Evolutionary conservation across 2,113 vertebrate species (phyloP).

Genomic region (Epinephelus fuscoguttatus): DNA sequence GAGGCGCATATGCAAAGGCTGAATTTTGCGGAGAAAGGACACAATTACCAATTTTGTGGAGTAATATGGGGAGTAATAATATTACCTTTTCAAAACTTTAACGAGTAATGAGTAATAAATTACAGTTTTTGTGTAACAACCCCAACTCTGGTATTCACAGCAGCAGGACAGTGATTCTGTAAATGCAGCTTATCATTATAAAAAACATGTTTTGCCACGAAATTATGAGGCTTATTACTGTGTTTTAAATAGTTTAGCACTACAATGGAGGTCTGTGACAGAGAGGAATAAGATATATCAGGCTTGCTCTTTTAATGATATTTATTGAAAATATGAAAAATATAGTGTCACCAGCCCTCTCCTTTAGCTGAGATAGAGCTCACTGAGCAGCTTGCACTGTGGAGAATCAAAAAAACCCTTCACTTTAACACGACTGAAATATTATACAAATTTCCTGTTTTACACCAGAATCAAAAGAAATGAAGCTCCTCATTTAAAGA

Average conservation of each 20-base stretch:
- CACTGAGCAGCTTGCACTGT: constrained; percentile 20
- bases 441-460: constrained; percentile 49
- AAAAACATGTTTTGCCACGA: not conserved
- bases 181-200: not conserved
- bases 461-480: constrained; percentile 50
- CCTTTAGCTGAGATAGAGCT: not conserved
- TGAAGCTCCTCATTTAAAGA: constrained; percentile 37
- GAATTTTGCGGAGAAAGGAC: no score
- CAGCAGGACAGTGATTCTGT: not conserved
- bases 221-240: not conserved
- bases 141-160: not conserved
- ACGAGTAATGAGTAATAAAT: no score
- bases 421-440: constrained; percentile 22
- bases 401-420: constrained; percentile 25
- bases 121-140: no score
- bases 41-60: no score
- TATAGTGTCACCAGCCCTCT: not conserved
- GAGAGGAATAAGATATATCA: not conserved
- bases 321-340: not conserved
- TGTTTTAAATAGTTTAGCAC: constrained; percentile 4
- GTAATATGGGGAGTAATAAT: no score
- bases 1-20: no score
- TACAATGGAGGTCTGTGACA: not conserved
- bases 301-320: not conserved
- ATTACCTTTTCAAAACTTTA: no score